Evolutionary conservation across 2,888 invertebrate species (phyloP), one percentile per base, ranked within the genome.

Genomic region (Rhingia rostrata): DNA sequence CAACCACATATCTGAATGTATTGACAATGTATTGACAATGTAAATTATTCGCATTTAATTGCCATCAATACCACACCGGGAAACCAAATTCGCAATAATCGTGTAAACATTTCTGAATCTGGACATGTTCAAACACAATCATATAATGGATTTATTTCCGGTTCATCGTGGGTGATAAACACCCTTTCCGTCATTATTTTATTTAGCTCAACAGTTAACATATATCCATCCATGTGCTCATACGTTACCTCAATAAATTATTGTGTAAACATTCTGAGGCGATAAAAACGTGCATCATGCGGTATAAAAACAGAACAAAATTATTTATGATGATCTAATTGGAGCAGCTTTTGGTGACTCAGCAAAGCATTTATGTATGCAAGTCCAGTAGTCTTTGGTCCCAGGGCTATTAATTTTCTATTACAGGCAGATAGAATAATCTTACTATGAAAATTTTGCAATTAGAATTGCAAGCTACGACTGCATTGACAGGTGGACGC

Each of bases 231-330:
- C 30, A 32, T 7, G 22, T 49, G 49, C 49, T 9, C 39, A 53
- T 56, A 37, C 37, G 30, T 43, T 54, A 45, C 54, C 32, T 37
- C 45, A 63, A 56, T 73, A 33, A 73, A 73, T 47, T 35, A 12
- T 39, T n/a, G 4, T 37, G 14, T 64, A 73, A 73, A 73, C 73
- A 73, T 54, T 73, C 32, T 64, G 35, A 47, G 39, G 49, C 43
- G 47, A 53, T 30, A 70, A 49, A 70, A 70, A 70, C 69, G 56
- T 56, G 47, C 54, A 67, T 10, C 67, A 67, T 67, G 54, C 33
- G 54, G 53, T 22, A 67, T 35, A 47, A 7, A 33, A 45, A 35
- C n/a, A 39, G 32, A 51, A 7, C 22, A 64, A 51, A 60, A 43
- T 7, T 37, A 14, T 58, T 56, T 37, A 14, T 22, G 39, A 39